These are phyloP conservation scores for Trichechus manatus DNA, from an alignment of 2,113 vertebrate species.

Conservation along the genomic window DNA sequence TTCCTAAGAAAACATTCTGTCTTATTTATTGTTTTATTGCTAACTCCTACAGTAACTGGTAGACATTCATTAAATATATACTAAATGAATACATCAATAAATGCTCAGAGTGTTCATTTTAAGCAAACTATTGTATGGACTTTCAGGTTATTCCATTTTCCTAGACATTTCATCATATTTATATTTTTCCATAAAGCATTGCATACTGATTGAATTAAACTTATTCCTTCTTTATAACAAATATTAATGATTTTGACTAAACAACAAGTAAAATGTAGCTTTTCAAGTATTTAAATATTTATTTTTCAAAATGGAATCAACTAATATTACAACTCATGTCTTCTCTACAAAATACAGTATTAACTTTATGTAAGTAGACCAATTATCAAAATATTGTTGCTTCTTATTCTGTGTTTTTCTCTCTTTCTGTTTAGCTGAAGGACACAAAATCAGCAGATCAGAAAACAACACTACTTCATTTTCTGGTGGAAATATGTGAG, in stretches of 20 bases:
- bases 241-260: conserved; percentile 46
- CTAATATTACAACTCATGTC: conserved; percentile 51
- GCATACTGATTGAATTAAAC: background rate
- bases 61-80: background rate
- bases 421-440: conserved; percentile 90
- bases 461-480: conserved; percentile 96
- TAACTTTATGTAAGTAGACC: conserved; percentile 29
- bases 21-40: background rate
- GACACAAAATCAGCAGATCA: conserved; percentile 97
- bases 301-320: conserved; percentile 29
- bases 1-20: background rate
- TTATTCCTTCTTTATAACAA: background rate
- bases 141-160: background rate
- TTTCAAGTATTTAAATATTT: conserved; percentile 55
- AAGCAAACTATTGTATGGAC: background rate
- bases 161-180: background rate
- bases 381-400: conserved; percentile 36
- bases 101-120: background rate
- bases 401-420: background rate
- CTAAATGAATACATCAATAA: background rate
- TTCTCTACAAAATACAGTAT: conserved; percentile 5
- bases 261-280: background rate
- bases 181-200: background rate
- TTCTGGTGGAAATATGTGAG: conserved; percentile 95
- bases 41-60: background rate